Conservation (phyloP, 2,888 invertebrate species). For the Trisateles emortualis region DNA sequence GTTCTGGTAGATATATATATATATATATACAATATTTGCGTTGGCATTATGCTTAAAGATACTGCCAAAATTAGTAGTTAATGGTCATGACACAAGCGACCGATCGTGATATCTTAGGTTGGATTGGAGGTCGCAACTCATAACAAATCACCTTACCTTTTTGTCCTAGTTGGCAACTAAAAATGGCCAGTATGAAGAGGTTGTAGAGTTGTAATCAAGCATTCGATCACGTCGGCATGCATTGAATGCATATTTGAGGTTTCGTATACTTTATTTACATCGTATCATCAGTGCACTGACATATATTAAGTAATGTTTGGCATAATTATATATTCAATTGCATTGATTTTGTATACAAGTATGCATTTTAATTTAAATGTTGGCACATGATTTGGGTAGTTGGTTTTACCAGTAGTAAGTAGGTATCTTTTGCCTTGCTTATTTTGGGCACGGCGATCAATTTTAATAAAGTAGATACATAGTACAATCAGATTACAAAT, state of each 20-base stretch:
- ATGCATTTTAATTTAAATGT: slow-evolving; percentile 9
- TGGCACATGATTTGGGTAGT: neutral
- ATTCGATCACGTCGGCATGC: slow-evolving; percentile 32
- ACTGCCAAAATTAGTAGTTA: too few species aligned
- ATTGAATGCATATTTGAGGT: slow-evolving; percentile 46
- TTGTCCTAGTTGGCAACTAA: slow-evolving; percentile 7
- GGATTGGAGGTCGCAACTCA: too few species aligned
- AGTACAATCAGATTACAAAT: too few species aligned
- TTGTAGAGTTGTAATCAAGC: slow-evolving; percentile 32
- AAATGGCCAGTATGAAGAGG: slow-evolving; percentile 6
- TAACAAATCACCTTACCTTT: too few species aligned
- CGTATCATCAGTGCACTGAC: slow-evolving; percentile 14
- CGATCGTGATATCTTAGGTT: too few species aligned
- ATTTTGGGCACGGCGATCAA: too few species aligned
- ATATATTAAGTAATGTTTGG: slow-evolving; percentile 35
- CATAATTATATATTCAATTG: slow-evolving; percentile 22
- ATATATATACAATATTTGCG: too few species aligned
- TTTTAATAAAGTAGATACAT: too few species aligned
- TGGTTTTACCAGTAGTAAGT: neutral
- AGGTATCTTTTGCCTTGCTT: too few species aligned
- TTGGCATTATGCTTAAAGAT: too few species aligned
- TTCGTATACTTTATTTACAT: slow-evolving; percentile 21
- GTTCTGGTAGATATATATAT: too few species aligned
- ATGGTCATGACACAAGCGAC: too few species aligned
- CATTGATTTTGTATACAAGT: slow-evolving; percentile 21